Conservation (phyloP, 2,888 invertebrate species). For the Melipona beecheii region DNA sequence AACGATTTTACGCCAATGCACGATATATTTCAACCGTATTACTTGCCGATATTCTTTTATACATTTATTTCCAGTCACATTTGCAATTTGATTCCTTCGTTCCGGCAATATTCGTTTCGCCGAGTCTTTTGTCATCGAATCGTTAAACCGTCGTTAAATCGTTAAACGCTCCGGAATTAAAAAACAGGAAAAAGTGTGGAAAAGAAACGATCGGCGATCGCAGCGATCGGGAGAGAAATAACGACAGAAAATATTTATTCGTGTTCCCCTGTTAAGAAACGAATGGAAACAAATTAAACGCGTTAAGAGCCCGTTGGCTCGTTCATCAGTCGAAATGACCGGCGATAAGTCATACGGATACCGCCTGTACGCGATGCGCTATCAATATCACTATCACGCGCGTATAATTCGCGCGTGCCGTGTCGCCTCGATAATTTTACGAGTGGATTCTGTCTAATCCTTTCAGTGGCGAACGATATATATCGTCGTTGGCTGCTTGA, state of each 20-base stretch:
- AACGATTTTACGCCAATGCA: background rate
- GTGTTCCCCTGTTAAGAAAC: background rate
- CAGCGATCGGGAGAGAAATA: background rate
- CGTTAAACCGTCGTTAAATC: background rate
- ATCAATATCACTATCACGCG: background rate
- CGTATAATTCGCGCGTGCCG: background rate
- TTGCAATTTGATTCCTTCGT: conserved; percentile 14
- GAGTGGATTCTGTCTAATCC: background rate
- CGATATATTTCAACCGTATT: background rate
- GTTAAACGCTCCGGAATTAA: background rate
- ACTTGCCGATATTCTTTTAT: background rate
- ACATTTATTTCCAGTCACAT: conserved; percentile 4
- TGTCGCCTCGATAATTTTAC: background rate
- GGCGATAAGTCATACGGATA: background rate
- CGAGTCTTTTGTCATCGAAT: background rate
- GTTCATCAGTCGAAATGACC: background rate
- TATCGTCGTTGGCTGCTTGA: too few species aligned
- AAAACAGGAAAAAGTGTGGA: background rate
- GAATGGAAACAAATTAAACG: conserved; percentile 11
- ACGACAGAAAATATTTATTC: conserved; percentile 4
- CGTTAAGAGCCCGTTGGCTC: background rate
- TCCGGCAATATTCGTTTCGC: background rate
- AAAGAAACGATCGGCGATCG: background rate
- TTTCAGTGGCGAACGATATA: too few species aligned
- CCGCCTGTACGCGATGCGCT: background rate